Percentiles rank a stretch among this genome's conserved stretches.
phyloP scores from a whole-genome alignment of 2,113 vertebrate genomes.

The Nansenia antarctica region DNA sequence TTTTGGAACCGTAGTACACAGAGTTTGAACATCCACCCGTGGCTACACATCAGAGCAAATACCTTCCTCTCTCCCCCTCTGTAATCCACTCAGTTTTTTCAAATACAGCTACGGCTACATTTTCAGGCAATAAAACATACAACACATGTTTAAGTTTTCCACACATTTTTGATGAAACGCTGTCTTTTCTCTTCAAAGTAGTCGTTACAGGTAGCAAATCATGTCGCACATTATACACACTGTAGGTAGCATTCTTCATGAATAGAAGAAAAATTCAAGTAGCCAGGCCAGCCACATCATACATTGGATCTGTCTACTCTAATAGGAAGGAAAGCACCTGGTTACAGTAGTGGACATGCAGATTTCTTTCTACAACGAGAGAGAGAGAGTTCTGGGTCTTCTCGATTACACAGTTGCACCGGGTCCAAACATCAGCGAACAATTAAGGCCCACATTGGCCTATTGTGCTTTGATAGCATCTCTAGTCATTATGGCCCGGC shows the following conservation, averaged over 20 bases:
- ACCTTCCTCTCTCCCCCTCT: not conserved
- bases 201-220: not conserved
- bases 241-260: too few species aligned
- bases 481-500: constrained; percentile 65
- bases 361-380: constrained; percentile 36
- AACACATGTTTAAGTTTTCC: not conserved
- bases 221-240: too few species aligned
- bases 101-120: not conserved
- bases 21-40: not conserved
- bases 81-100: not conserved
- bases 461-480: constrained; percentile 70
- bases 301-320: not conserved
- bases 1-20: not conserved
- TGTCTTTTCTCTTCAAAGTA: not conserved
- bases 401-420: constrained; percentile 39
- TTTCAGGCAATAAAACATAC: not conserved
- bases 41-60: not conserved
- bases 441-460: constrained; percentile 59
- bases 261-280: too few species aligned
- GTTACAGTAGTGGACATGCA: constrained; percentile 37
- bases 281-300: not conserved
- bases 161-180: not conserved
- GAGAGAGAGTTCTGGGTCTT: constrained; percentile 36
- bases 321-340: constrained; percentile 43
- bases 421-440: constrained; percentile 72